A percentile compares a stretch with the other conserved stretches of the same genome.
These are phyloP conservation scores for Eulemur macaco DNA, from an alignment of 2,113 vertebrate genomes.

Conservation along the genomic window DNA sequence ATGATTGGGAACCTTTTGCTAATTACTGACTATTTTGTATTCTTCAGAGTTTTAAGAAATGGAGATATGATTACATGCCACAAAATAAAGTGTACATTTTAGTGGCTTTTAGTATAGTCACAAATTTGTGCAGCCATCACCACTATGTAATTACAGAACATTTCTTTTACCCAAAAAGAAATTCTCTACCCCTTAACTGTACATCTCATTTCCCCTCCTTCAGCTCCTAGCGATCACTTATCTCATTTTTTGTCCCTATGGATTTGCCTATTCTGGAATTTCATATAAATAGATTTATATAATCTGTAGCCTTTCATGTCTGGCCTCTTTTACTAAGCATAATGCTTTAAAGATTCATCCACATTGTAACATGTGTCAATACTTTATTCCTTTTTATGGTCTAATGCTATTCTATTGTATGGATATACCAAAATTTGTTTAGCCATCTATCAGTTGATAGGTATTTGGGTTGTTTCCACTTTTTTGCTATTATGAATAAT, in stretches of 20 bases:
- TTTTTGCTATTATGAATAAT: neutral
- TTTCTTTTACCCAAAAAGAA: neutral
- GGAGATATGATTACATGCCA: neutral
- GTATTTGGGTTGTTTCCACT: neutral
- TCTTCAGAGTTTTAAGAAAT: neutral
- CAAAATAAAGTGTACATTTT: neutral
- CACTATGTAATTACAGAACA: neutral
- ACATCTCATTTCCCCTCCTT: neutral
- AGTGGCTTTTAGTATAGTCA: neutral
- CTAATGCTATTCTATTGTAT: neutral
- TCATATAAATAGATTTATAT: neutral
- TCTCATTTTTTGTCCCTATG: neutral
- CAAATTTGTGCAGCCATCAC: neutral
- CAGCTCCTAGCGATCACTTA: neutral
- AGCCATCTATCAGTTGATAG: neutral
- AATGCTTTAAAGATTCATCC: neutral
- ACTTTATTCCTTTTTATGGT: neutral
- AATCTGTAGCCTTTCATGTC: neutral
- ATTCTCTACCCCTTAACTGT: neutral
- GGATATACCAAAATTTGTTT: neutral
- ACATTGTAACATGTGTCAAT: neutral
- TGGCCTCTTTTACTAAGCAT: neutral
- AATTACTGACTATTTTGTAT: neutral
- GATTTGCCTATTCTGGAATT: neutral
- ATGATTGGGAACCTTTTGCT: neutral